Conservation (phyloP, 2,797 vertebrate species). For the Sebastes cheni region DNA sequence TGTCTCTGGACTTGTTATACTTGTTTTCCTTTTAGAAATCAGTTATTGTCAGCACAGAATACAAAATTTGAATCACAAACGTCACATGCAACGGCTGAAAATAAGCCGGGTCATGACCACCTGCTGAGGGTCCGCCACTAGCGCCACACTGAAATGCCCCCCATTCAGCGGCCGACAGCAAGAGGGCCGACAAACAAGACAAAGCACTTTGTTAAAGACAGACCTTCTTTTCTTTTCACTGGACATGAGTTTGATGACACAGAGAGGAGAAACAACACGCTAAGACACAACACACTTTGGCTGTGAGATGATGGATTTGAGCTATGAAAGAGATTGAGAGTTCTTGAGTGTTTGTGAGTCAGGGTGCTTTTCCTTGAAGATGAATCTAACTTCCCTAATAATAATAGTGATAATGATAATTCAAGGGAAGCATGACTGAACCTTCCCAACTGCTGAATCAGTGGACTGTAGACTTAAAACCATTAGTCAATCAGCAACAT, state of each 20-base stretch:
- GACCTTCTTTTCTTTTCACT: conserved; percentile 20
- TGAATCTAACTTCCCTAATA: neutral
- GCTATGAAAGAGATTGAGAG: neutral
- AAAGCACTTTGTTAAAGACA: conserved; percentile 25
- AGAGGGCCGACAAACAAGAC: conserved; percentile 25
- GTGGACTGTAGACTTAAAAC: neutral
- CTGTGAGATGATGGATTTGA: neutral
- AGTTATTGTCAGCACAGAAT: neutral
- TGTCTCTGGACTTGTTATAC: neutral
- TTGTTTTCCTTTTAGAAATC: neutral
- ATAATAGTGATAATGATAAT: neutral
- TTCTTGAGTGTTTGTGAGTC: neutral
- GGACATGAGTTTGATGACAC: conserved; percentile 5
- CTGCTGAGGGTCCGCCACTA: conserved; percentile 44
- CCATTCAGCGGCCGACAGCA: conserved; percentile 17
- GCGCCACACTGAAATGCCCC: conserved; percentile 10
- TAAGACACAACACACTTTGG: conserved; percentile 17
- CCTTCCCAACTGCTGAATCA: neutral
- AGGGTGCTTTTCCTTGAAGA: neutral
- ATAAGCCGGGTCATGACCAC: conserved; percentile 34
- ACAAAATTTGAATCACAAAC: neutral
- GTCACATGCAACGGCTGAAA: conserved; percentile 14
- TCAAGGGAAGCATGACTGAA: neutral
- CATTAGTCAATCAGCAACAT: neutral
- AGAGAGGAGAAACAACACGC: neutral